Evolutionary conservation across 2,113 vertebrate genomes (phyloP).

Genomic region (Kobus ellipsiprymnus): DNA sequence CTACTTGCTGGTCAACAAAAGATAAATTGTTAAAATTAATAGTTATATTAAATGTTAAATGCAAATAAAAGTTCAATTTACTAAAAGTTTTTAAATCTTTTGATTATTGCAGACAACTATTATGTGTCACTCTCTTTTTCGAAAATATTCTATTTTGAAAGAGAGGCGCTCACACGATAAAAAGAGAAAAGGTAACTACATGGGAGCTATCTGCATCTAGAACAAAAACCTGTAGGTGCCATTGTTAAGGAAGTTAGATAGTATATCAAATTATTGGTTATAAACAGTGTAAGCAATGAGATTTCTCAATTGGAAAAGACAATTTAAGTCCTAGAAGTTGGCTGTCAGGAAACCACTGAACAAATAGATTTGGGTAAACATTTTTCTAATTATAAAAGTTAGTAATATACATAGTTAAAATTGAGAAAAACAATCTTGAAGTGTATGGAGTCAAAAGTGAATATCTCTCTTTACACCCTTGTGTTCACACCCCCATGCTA

Average conservation of each 20-base stretch:
- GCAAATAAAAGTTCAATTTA: background rate
- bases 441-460: background rate
- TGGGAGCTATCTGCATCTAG: background rate
- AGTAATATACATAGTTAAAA: background rate
- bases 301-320: background rate
- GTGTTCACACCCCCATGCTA: background rate
- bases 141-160: background rate
- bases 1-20: background rate
- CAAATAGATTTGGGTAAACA: background rate
- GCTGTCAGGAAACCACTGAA: background rate
- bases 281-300: background rate
- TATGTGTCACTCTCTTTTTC: background rate
- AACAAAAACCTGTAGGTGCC: background rate
- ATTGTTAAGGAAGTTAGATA: background rate
- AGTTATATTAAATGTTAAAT: background rate
- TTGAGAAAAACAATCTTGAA: background rate
- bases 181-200: background rate
- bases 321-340: background rate
- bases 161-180: background rate
- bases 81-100: background rate
- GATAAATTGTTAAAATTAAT: slow-evolving; percentile 22
- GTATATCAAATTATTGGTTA: background rate
- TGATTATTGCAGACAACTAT: background rate
- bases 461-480: background rate
- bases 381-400: background rate